Evolutionary conservation across 2,113 vertebrate genomes (phyloP).

Genomic region (Pungitius pungitius): DNA sequence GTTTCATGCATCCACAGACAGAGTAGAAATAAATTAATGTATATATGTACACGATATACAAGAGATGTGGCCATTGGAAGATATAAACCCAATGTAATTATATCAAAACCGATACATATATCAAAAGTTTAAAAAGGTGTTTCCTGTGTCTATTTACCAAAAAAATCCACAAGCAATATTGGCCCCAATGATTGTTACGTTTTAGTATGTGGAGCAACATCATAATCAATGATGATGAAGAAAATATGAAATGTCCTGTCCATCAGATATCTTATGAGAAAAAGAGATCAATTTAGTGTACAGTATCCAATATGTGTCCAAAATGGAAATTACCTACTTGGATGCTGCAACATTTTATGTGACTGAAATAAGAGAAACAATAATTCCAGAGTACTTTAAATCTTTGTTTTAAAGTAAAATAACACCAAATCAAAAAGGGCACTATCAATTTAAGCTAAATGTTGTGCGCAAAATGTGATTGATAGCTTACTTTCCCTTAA

Average conservation of each 20-base stretch:
- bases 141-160: no score
- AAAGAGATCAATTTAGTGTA: neutral
- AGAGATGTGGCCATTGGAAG: no score
- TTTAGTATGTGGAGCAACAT: no score
- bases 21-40: no score
- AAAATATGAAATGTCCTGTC: neutral
- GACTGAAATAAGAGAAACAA: neutral
- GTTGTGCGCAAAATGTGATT: neutral
- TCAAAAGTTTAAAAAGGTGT: no score
- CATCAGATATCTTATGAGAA: neutral
- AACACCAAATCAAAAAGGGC: neutral
- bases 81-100: no score
- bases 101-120: no score
- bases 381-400: neutral
- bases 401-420: neutral
- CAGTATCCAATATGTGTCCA: neutral
- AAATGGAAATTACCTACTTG: neutral
- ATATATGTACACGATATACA: no score
- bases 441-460: neutral
- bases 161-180: no score
- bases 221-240: no score
- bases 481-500: neutral
- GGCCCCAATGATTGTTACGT: no score
- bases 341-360: neutral
- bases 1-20: no score